A percentile compares a stretch with the other conserved stretches of the same genome.
phyloP scores from a whole-genome alignment of 2,888 invertebrate species.

The Acleris sparsana region DNA sequence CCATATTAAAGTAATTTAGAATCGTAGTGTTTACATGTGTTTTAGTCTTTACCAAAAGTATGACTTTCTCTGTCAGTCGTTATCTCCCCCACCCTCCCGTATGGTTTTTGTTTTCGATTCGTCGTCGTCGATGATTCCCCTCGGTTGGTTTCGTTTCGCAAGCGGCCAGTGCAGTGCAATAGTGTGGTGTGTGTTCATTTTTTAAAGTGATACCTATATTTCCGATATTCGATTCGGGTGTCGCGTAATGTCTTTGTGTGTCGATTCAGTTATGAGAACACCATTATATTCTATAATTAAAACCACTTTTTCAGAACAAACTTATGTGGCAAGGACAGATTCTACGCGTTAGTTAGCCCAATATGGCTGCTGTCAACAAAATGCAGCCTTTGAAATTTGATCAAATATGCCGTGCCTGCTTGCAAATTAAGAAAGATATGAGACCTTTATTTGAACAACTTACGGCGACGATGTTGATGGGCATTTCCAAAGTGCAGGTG shows the following conservation, averaged over 20 bases:
- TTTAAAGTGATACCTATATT: slow-evolving; percentile 29
- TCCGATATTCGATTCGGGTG: slow-evolving; percentile 39
- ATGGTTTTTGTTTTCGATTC: slow-evolving; percentile 55
- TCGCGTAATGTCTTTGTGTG: slow-evolving; percentile 29
- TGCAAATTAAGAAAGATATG: slow-evolving; percentile 86
- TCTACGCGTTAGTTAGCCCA: slow-evolving; percentile 66
- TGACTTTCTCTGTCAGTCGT: slow-evolving; percentile 45
- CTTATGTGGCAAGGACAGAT: slow-evolving; percentile 68
- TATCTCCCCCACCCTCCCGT: slow-evolving; percentile 54
- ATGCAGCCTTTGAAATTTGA: slow-evolving; percentile 74
- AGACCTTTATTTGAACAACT: slow-evolving; percentile 86
- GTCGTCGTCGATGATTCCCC: slow-evolving; percentile 43
- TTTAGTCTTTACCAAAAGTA: slow-evolving; percentile 39
- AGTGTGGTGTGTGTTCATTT: slow-evolving; percentile 35
- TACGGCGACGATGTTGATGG: slow-evolving; percentile 86
- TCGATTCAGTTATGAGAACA: slow-evolving; percentile 38
- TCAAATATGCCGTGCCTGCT: slow-evolving; percentile 86
- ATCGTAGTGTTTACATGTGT: neutral
- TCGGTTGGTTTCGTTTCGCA: slow-evolving; percentile 56
- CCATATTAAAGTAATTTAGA: neutral
- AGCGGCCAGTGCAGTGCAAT: slow-evolving; percentile 38
- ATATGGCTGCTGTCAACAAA: slow-evolving; percentile 75
- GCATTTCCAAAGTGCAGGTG: slow-evolving; percentile 85
- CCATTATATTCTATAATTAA: slow-evolving; percentile 30
- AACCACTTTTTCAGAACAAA: slow-evolving; percentile 28